Evolutionary conservation across 2,888 invertebrate species (phyloP).

Genomic region (Amphimallon solstitiale): DNA sequence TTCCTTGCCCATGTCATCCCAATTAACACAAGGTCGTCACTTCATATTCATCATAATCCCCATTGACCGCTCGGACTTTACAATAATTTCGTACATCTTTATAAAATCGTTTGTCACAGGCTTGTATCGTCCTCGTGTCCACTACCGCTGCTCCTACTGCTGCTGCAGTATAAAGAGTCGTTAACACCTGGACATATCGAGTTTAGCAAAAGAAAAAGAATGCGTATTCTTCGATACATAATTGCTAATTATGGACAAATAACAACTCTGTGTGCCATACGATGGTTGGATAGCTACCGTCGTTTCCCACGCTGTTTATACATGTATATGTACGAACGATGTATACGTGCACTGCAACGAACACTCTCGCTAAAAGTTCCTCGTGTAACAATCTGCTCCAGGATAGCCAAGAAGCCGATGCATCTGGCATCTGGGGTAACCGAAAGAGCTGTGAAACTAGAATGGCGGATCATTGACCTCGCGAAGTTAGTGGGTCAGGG

Average conservation of each 20-base stretch:
- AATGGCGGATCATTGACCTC: slow-evolving; percentile 64
- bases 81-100: slow-evolving; percentile 56
- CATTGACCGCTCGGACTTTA: slow-evolving; percentile 49
- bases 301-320: slow-evolving; percentile 43
- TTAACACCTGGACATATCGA: slow-evolving; percentile 40
- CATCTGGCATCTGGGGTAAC: slow-evolving; percentile 50
- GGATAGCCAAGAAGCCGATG: slow-evolving; percentile 43
- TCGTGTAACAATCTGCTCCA: slow-evolving; percentile 42
- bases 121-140: slow-evolving; percentile 36
- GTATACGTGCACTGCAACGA: slow-evolving; percentile 7
- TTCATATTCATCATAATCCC: slow-evolving; percentile 55
- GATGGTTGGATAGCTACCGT: not conserved
- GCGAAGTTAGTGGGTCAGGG: slow-evolving; percentile 64
- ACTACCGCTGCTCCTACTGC: not conserved
- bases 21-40: slow-evolving; percentile 61
- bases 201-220: slow-evolving; percentile 23
- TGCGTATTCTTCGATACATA: slow-evolving; percentile 29
- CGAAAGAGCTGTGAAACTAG: slow-evolving; percentile 60
- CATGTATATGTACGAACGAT: not conserved
- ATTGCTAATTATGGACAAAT: slow-evolving; percentile 35
- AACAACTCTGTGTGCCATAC: slow-evolving; percentile 15
- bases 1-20: slow-evolving; percentile 57
- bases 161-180: slow-evolving; percentile 42
- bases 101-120: slow-evolving; percentile 59
- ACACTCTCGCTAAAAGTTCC: slow-evolving; percentile 44